phyloP scores from a whole-genome alignment of 53 echinoderm and acorn worm species.

The Echinometra lucunter region DNA sequence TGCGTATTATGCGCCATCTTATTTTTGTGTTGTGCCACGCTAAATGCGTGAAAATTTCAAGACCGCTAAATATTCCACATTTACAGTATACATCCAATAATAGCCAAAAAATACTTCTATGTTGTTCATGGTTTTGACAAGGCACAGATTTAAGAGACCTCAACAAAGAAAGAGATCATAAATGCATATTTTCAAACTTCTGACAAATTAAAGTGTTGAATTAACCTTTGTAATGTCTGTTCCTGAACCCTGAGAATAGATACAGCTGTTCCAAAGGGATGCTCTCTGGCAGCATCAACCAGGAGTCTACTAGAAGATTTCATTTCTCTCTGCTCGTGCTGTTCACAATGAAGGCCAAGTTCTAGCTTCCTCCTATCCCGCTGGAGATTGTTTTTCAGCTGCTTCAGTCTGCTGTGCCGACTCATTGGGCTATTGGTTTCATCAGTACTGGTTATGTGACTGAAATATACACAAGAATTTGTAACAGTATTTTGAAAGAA shows the following conservation, averaged over 20 bases:
- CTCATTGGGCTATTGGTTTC: conserved; percentile 58
- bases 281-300: conserved; percentile 89
- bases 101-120: too few species aligned
- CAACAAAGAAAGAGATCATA: neutral
- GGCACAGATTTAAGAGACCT: neutral
- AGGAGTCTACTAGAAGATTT: conserved; percentile 80
- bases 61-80: too few species aligned
- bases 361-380: conserved; percentile 74
- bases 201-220: neutral
- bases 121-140: too few species aligned
- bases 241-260: conserved; percentile 78
- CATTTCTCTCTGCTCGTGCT: conserved; percentile 67
- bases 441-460: conserved; percentile 65
- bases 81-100: too few species aligned
- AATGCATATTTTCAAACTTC: neutral
- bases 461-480: neutral
- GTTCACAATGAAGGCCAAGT: conserved; percentile 76
- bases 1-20: too few species aligned
- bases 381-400: conserved; percentile 77
- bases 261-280: conserved; percentile 91
- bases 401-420: conserved; percentile 72
- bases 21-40: too few species aligned
- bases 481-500: too few species aligned
- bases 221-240: conserved; percentile 80
- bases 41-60: too few species aligned